These are phyloP conservation scores for Gobiocypris rarus DNA, from an alignment of 2,113 vertebrate genomes.

Conservation along the genomic window DNA sequence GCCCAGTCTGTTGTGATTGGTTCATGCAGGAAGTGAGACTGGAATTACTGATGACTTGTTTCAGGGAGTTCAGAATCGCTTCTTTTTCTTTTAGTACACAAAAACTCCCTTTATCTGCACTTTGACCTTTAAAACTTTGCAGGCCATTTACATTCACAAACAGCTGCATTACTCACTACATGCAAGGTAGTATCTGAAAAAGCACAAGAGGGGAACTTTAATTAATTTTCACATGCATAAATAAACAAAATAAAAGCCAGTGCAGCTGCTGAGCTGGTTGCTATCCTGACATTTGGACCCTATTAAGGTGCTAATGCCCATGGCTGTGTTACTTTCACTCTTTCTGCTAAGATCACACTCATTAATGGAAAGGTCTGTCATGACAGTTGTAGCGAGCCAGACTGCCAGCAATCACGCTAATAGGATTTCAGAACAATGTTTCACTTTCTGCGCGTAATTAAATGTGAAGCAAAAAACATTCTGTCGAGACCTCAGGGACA, in stretches of 20 bases:
- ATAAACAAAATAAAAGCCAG: conserved; percentile 5
- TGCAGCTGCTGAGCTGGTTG: conserved; percentile 33
- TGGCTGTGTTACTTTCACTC: conserved; percentile 35
- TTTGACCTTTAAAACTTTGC: too few species aligned
- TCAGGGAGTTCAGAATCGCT: too few species aligned
- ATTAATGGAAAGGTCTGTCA: conserved; percentile 48
- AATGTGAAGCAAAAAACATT: conserved; percentile 21
- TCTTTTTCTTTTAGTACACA: too few species aligned
- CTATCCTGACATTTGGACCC: conserved; percentile 52
- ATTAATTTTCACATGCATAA: conserved; percentile 41
- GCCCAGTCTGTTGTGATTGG: too few species aligned
- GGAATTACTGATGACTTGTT: too few species aligned
- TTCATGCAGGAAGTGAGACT: too few species aligned
- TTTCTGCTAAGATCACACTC: conserved; percentile 46
- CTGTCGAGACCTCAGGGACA: conserved; percentile 16
- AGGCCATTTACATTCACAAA: too few species aligned
- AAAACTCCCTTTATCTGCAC: too few species aligned
- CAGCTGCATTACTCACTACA: too few species aligned
- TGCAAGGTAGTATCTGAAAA: too few species aligned
- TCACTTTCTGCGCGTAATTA: conserved; percentile 4
- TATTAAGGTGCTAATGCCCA: conserved; percentile 41
- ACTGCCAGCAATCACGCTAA: conserved; percentile 33
- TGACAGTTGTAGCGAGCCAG: conserved; percentile 39
- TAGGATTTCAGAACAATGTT: conserved; percentile 32
- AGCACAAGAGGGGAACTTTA: background rate